Conservation (phyloP, 2,797 vertebrate species). For the Semaprochilodus insignis region DNA sequence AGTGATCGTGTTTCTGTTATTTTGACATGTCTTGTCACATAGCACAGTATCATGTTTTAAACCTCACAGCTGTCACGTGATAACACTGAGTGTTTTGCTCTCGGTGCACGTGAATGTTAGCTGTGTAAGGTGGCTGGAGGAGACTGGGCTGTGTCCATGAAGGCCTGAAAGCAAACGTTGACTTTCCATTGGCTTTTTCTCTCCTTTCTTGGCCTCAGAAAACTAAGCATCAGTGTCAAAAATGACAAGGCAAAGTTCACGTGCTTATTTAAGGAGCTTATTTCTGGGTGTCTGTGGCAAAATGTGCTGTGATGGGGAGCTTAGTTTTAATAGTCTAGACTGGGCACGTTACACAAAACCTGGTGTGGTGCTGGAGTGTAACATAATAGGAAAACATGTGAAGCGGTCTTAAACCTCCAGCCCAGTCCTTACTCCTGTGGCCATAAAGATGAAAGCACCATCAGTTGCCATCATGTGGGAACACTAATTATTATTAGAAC, state of each 20-base stretch:
- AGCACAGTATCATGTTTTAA: not conserved
- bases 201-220: conserved; percentile 31
- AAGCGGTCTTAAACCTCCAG: conserved; percentile 75
- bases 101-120: conserved; percentile 22
- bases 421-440: conserved; percentile 54
- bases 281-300: conserved; percentile 52
- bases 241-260: conserved; percentile 49
- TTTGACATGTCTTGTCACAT: not conserved
- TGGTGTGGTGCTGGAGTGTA: conserved; percentile 76
- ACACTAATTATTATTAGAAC: conserved; percentile 75
- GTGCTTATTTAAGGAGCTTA: conserved; percentile 56
- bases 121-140: conserved; percentile 40
- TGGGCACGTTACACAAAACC: conserved; percentile 74
- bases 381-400: conserved; percentile 80
- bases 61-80: not conserved
- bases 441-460: conserved; percentile 76
- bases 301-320: conserved; percentile 71
- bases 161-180: conserved; percentile 22
- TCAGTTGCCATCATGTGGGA: conserved; percentile 74
- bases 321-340: conserved; percentile 77
- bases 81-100: not conserved
- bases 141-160: conserved; percentile 7
- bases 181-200: conserved; percentile 31
- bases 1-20: not conserved
- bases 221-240: conserved; percentile 51